Percentiles rank a stretch among this genome's conserved stretches.
Conservation (phyloP, 2,888 invertebrate species). For the Drosophila anomalata region DNA sequence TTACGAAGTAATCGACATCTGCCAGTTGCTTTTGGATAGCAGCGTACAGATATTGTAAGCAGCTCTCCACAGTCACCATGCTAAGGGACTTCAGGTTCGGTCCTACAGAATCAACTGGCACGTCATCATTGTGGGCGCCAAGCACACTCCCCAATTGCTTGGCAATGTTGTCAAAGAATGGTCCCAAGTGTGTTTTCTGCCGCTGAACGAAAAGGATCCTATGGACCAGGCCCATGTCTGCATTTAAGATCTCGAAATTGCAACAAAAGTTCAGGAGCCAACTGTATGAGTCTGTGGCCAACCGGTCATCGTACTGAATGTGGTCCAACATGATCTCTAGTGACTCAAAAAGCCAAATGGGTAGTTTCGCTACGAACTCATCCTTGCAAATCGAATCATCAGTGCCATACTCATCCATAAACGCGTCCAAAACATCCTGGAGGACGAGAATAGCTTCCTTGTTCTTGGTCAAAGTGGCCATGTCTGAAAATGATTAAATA, state of each 20-base stretch:
- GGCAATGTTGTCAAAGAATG: constrained; percentile 81
- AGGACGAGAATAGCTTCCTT: constrained; percentile 72
- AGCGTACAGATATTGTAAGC: constrained; percentile 74
- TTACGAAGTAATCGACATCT: constrained; percentile 82
- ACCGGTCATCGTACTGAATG: constrained; percentile 74
- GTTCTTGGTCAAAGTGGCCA: constrained; percentile 52
- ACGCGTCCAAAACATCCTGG: constrained; percentile 77
- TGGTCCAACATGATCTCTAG: constrained; percentile 82
- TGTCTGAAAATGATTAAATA: constrained; percentile 47
- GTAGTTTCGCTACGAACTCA: constrained; percentile 62
- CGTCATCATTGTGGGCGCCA: constrained; percentile 67
- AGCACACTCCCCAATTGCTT: constrained; percentile 76
- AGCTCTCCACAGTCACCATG: constrained; percentile 69
- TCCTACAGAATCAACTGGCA: constrained; percentile 17
- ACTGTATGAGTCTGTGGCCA: constrained; percentile 78
- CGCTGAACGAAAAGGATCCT: constrained; percentile 81
- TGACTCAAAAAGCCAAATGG: constrained; percentile 73
- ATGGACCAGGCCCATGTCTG: constrained; percentile 79
- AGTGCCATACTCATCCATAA: constrained; percentile 67
- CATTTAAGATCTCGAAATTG: constrained; percentile 68
- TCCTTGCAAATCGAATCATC: constrained; percentile 58
- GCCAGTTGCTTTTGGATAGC: constrained; percentile 81
- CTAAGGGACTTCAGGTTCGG: constrained; percentile 79
- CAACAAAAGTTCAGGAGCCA: constrained; percentile 82
- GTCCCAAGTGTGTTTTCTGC: constrained; percentile 81